Evolutionary conservation across 30 jellyfish, hydroid and myxozoan genomes (phyloP), one percentile per base, ranked within the genome.

Genomic region (Aurelia coerulea): DNA sequence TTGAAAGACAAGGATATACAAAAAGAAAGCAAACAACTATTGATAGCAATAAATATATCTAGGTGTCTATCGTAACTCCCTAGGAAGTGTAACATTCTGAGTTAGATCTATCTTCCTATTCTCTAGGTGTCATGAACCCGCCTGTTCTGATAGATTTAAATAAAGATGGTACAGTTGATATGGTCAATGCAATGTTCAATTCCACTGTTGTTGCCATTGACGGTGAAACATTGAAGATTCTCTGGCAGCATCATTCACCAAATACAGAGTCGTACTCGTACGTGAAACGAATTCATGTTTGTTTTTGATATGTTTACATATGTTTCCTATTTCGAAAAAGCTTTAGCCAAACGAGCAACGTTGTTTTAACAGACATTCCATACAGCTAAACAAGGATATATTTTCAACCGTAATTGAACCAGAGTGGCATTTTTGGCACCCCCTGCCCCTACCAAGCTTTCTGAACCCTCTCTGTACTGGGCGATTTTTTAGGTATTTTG

Each of bases 101-200:
- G 17, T 7, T 9, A 18, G 49, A 3, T 68, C 11, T 41, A 18
- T 35, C 54, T 23, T 78, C 18, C 19, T 70, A 10, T 75, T 46
- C 62, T 67, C 5, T 63, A 93, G 98, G 98, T 31, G 78, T 83
- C 16, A 93, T 93, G 91, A 93, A 87, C 68, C 97, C 98, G 2
- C 98, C 98, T 7, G 90, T 88, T 33, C 79, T 93, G 60, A 91
- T 79, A 32, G 98, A 93, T 60, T 50, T 93, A 32, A 88, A 83
- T 72, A 79, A 84, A 62, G 98, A 93, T 78, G 97, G 98, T 14
- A 84, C 89, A 12, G 96, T 83, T 39, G 98, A 93, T 49, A 53
- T 93, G 39, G 90, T 93, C 13, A 75, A 51, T 42, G 93, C 98
- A 13, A 78, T 72, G 67, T 84, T 87, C 79, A 80, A 87, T 67